A percentile compares a stretch with the other conserved stretches of the same genome.
phyloP scores from a whole-genome alignment of 2,888 invertebrate genomes.

The Clanis bilineata region DNA sequence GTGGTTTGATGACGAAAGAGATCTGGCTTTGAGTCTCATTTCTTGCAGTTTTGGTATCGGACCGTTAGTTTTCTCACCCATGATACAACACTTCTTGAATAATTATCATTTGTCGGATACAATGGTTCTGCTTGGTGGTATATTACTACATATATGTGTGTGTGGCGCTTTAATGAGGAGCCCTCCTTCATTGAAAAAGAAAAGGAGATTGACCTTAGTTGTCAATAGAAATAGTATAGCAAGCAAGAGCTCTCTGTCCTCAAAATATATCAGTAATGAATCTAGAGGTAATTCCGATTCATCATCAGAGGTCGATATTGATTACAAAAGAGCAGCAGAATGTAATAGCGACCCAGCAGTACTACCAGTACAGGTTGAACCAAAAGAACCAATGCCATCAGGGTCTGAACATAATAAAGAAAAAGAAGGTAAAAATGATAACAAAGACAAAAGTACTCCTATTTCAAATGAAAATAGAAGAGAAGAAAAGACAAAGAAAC shows the following conservation, averaged over 20 bases:
- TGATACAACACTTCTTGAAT: constrained; percentile 88
- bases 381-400: constrained; percentile 32
- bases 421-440: too few relatives aligned
- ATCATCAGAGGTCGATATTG: constrained; percentile 82
- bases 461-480: constrained; percentile 26
- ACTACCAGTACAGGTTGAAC: constrained; percentile 48
- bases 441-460: constrained; percentile 34
- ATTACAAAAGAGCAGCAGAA: constrained; percentile 41
- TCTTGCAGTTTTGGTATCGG: constrained; percentile 95
- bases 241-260: constrained; percentile 75
- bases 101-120: constrained; percentile 92
- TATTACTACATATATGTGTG: constrained; percentile 92
- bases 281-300: constrained; percentile 52
- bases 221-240: constrained; percentile 70
- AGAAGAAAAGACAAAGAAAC: neutral
- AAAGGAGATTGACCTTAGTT: constrained; percentile 68
- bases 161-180: constrained; percentile 94
- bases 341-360: constrained; percentile 53
- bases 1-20: constrained; percentile 94
- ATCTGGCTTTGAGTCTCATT: constrained; percentile 92
- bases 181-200: constrained; percentile 89
- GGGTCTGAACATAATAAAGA: constrained; percentile 30
- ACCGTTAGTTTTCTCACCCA: constrained; percentile 92
- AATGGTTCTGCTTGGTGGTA: constrained; percentile 88
- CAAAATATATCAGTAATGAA: constrained; percentile 72